phyloP scores from a whole-genome alignment of 30 jellyfish, hydroid and myxozoan genomes.

The Hydractinia symbiolongicarpus region DNA sequence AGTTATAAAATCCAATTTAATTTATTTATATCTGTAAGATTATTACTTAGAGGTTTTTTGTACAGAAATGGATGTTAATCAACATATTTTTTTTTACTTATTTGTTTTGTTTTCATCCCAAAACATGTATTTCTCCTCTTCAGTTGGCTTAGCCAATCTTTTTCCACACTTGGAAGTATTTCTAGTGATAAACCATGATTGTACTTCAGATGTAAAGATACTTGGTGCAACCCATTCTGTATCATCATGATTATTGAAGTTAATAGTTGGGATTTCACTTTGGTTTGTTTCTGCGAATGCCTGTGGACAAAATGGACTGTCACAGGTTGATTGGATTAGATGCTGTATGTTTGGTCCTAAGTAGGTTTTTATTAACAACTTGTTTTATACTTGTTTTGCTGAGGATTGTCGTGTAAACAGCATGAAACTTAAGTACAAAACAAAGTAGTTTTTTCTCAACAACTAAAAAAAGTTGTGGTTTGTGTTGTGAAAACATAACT shows the following conservation, averaged over 20 bases:
- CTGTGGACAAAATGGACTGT: conserved; percentile 1
- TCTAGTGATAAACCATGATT: conserved; percentile 5
- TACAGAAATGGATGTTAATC: neutral
- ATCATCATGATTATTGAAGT: neutral
- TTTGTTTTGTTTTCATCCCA: neutral
- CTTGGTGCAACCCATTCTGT: conserved; percentile 9
- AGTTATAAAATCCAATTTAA: neutral
- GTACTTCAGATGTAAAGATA: neutral
- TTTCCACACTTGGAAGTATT: neutral
- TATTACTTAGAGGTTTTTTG: neutral
- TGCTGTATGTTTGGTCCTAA: neutral
- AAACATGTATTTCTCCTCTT: neutral
- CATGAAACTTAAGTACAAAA: too few species aligned
- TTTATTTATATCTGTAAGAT: too few species aligned
- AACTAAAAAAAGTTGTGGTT: too few species aligned
- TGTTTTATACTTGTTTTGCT: too few species aligned
- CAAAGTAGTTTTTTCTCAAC: too few species aligned
- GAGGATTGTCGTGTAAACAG: too few species aligned
- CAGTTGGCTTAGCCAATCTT: conserved; percentile 4
- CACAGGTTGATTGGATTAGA: conserved; percentile 2
- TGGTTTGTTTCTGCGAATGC: neutral
- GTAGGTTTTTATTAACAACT: neutral
- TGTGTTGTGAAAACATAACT: too few species aligned
- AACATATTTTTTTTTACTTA: neutral
- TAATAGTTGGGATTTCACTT: conserved; percentile 1